Percentiles rank a stretch among this genome's conserved stretches.
These are phyloP conservation scores for Xiphophorus maculatus DNA, from an alignment of 2,113 vertebrate genomes.

Conservation along the genomic window DNA sequence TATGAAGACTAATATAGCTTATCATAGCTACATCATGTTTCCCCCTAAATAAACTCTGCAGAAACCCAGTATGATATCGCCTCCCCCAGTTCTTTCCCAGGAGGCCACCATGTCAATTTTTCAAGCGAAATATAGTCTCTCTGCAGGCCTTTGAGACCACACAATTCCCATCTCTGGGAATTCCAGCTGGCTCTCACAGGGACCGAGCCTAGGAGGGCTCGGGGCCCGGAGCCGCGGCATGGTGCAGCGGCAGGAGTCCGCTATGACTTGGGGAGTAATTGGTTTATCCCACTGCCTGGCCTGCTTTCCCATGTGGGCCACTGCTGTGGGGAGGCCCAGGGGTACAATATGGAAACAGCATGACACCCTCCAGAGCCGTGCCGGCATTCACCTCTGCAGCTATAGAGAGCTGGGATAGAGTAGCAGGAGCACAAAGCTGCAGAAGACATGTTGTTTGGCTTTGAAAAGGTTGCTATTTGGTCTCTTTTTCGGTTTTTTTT, in stretches of 20 bases:
- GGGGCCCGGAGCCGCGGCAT: conserved; percentile 45
- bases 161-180: conserved; percentile 70
- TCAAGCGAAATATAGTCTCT: conserved; percentile 60
- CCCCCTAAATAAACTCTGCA: conserved; percentile 9
- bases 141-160: conserved; percentile 51
- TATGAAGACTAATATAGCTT: background rate
- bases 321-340: conserved; percentile 77
- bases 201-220: conserved; percentile 65
- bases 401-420: conserved; percentile 44
- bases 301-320: conserved; percentile 82
- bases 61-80: conserved; percentile 43
- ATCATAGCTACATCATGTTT: background rate
- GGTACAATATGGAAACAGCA: conserved; percentile 80
- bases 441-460: conserved; percentile 40
- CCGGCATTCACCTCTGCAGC: conserved; percentile 57
- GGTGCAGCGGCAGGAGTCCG: conserved; percentile 72
- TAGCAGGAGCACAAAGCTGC: conserved; percentile 62
- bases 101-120: conserved; percentile 69
- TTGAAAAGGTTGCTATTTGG: conserved; percentile 64
- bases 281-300: conserved; percentile 75
- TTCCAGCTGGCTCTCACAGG: conserved; percentile 72
- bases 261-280: conserved; percentile 77
- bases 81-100: conserved; percentile 56
- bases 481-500: conserved; percentile 23
- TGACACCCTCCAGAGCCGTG: conserved; percentile 65